Base-by-base conservation (phyloP, 2,797 vertebrate species). In the Selene dorsalis region DNA sequence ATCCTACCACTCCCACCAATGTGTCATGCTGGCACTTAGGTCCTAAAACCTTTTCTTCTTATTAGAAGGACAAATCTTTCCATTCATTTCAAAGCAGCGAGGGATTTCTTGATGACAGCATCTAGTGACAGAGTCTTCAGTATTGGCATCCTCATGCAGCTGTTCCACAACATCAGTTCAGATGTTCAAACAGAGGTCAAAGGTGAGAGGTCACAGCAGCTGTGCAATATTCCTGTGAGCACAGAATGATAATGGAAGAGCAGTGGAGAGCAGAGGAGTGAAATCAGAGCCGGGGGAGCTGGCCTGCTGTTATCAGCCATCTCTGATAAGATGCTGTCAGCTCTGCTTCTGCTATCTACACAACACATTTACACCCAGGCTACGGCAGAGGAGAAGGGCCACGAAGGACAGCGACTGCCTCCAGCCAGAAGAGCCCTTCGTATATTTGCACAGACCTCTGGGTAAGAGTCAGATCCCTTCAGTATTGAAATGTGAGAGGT, bases 291-390 rank as follows among this genome's bases (percentile, higher is more conserved):
- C 61, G 5, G 63, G 73, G 69, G 61, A 71, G 52, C 67, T 32
- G 66, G 35, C 67, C 58, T 12, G 11, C 60, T 8, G 48, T 77
- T 87, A 90, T 90, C 89, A 58, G 77, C 61, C 35, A 63, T 76
- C 75, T 72, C 56, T 68, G 90, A 90, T 90, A 87, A 87, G 72
- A 80, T 18, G 55, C 82, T 85, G 88, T 90, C 86, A 86, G 79
- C 87, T 84, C 57, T 4, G 59, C 57, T 0, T 6, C 75, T 62
- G 72, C 86, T 91, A 91, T 91, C 89, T 84, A n/a, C 53, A 60
- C 81, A 57, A 71, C 89, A 89, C 89, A 86, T 91, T 91, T 84
- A 89, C 89, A 86, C 83, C 78, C 75, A 17, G 17, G n/a, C 60
- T 66, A 63, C 6, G 17, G 66, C 61, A 52, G 73, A 41, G 61